Percentiles rank a stretch among this genome's conserved stretches.
phyloP scores from a whole-genome alignment of 2,113 vertebrate species.

The Puntigrus tetrazona region DNA sequence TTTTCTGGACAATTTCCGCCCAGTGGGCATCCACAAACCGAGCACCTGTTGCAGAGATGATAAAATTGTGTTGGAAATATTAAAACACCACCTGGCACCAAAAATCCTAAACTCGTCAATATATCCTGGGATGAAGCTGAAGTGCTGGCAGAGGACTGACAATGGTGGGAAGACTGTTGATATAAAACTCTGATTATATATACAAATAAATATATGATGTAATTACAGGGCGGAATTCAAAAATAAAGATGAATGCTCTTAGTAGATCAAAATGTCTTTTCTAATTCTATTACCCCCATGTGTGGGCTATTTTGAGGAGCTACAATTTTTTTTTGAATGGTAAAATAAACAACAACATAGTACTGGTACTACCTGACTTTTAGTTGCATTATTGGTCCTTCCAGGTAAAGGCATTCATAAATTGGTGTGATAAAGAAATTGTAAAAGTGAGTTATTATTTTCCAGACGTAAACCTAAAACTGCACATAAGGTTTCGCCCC shows the following conservation, averaged over 20 bases:
- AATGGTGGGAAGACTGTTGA: not conserved
- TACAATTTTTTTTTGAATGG: too few relatives aligned
- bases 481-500: not conserved
- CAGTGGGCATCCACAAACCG: constrained; percentile 3
- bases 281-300: too few relatives aligned
- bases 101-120: not conserved
- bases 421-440: not conserved
- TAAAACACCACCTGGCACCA: too few relatives aligned
- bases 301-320: too few relatives aligned
- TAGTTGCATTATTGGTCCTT: not conserved
- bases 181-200: too few relatives aligned
- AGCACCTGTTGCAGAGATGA: not conserved
- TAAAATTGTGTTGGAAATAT: too few relatives aligned
- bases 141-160: not conserved
- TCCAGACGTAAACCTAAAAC: not conserved
- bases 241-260: too few relatives aligned
- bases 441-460: not conserved
- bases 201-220: too few relatives aligned
- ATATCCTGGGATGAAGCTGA: not conserved
- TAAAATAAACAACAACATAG: too few relatives aligned
- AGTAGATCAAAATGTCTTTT: too few relatives aligned
- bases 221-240: too few relatives aligned
- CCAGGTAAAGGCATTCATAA: not conserved
- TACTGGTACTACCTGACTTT: not conserved
- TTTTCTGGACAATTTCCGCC: not conserved